Percentiles rank a stretch among this genome's conserved stretches.
These are phyloP conservation scores for Periophthalmus modestus DNA, from an alignment of 2,113 vertebrate species.

Conservation along the genomic window DNA sequence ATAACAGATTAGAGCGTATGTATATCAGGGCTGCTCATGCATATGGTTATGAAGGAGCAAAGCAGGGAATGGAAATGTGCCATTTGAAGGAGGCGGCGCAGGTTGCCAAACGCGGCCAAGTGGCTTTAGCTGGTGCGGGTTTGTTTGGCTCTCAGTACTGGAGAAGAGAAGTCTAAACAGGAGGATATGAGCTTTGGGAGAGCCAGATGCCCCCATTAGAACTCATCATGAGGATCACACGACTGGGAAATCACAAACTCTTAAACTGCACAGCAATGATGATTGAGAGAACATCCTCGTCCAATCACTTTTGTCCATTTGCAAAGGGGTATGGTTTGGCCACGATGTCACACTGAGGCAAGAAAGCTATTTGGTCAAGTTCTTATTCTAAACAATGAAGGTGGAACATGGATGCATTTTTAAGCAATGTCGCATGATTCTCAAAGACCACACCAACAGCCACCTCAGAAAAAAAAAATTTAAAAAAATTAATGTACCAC, in stretches of 20 bases:
- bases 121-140: constrained; percentile 57
- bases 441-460: no score
- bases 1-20: constrained; percentile 67
- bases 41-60: constrained; percentile 60
- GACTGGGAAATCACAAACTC: no score
- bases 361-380: not conserved
- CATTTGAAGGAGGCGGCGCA: constrained; percentile 56
- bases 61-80: constrained; percentile 71
- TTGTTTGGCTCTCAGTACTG: constrained; percentile 68
- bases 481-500: no score
- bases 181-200: constrained; percentile 69
- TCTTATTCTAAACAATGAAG: not conserved
- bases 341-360: not conserved
- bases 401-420: no score
- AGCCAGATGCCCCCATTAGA: constrained; percentile 60
- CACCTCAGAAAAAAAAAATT: no score
- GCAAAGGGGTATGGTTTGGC: not conserved
- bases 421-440: no score
- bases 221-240: not conserved
- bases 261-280: not conserved
- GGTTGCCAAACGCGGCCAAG: constrained; percentile 66
- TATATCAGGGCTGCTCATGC: constrained; percentile 66
- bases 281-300: not conserved
- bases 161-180: constrained; percentile 69
- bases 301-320: not conserved